Percentiles rank a stretch among this genome's conserved stretches.
phyloP scores from a whole-genome alignment of 2,113 vertebrate species.

The Falcunculus frontatus region DNA sequence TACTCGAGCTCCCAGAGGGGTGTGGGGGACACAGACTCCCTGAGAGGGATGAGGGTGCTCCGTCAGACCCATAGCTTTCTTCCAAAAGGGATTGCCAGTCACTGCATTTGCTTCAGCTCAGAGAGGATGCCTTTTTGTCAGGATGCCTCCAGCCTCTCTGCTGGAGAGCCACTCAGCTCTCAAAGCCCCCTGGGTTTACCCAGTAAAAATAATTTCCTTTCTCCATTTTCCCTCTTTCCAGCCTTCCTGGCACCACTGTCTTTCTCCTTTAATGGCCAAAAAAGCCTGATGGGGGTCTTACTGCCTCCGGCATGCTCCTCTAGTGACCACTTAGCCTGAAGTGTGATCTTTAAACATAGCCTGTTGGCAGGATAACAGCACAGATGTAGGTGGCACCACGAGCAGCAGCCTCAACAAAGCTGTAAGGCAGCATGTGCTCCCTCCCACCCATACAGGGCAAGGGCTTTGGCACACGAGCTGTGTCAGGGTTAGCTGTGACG shows the following conservation, averaged over 20 bases:
- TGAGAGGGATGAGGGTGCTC: not conserved
- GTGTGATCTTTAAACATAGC: not conserved
- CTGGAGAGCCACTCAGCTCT: not conserved
- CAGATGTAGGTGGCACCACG: not conserved
- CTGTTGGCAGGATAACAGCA: not conserved
- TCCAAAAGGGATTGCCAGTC: not conserved
- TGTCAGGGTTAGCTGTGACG: not conserved
- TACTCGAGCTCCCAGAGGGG: not conserved
- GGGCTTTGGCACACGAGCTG: not conserved
- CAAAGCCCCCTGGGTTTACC: not conserved
- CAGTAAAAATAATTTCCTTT: not conserved
- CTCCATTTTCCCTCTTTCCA: not conserved
- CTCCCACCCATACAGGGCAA: accelerated
- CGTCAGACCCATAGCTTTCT: not conserved
- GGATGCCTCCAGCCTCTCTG: not conserved
- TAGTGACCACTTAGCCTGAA: not conserved
- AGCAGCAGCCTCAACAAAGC: not conserved
- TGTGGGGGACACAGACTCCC: not conserved
- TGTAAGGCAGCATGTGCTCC: not conserved
- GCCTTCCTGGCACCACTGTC: not conserved
- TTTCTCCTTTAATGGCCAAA: not conserved
- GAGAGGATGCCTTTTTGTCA: not conserved
- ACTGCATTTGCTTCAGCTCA: not conserved
- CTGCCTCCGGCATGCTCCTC: not conserved
- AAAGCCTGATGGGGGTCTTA: not conserved